Conservation (phyloP, 2,113 vertebrate species). For the Grallaria varia region DNA sequence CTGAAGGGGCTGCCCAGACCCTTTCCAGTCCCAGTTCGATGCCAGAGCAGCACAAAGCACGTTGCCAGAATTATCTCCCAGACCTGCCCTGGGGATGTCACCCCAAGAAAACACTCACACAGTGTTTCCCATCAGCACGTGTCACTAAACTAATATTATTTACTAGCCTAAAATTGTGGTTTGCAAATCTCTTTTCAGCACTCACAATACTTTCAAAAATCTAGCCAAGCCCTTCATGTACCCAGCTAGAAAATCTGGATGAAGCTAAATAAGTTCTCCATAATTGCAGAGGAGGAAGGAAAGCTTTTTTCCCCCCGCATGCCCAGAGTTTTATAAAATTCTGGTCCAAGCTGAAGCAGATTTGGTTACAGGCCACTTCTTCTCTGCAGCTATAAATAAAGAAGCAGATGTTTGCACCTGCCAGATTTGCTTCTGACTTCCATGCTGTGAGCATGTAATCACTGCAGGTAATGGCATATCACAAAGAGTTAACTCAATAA, state of each 20-base stretch:
- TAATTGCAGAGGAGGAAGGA: not conserved
- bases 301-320: fast-evolving
- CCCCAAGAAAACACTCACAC: not conserved
- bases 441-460: not conserved
- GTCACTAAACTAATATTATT: not conserved
- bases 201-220: not conserved
- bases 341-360: not conserved
- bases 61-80: not conserved
- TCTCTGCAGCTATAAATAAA: not conserved
- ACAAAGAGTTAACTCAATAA: not conserved
- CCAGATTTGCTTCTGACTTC: not conserved
- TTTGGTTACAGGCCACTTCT: not conserved
- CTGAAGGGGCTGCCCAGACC: not conserved
- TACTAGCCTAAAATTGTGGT: not conserved
- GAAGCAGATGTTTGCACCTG: not conserved
- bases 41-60: not conserved
- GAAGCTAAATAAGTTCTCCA: not conserved
- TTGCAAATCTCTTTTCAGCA: not conserved
- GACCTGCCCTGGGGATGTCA: not conserved
- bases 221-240: not conserved
- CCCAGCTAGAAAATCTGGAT: not conserved
- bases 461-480: not conserved
- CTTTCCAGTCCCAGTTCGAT: fast-evolving
- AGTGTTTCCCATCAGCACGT: not conserved
- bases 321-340: not conserved